Percentiles rank a stretch among this genome's conserved stretches.
phyloP scores from a whole-genome alignment of 1,140 invertebrate species.

The Drosophila punjabiensis region DNA sequence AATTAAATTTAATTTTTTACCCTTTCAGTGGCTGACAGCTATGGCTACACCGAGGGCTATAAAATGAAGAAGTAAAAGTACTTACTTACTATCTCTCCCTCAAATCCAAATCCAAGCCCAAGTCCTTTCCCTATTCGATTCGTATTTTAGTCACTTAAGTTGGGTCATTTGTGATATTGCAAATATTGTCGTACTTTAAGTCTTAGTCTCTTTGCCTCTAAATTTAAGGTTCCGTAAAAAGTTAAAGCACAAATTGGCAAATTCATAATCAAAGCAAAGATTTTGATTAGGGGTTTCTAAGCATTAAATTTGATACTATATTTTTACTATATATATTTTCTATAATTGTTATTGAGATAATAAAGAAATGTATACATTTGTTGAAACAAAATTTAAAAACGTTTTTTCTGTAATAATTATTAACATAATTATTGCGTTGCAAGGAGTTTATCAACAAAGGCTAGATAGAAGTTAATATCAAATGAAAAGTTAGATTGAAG shows the following conservation, averaged over 20 bases:
- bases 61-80: slow-evolving; percentile 65
- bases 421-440: background rate
- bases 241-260: slow-evolving; percentile 5
- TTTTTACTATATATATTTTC: slow-evolving; percentile 38
- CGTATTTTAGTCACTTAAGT: slow-evolving; percentile 71
- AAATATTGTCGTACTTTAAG: slow-evolving; percentile 66
- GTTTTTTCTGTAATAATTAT: background rate
- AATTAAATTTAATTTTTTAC: background rate
- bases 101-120: slow-evolving; percentile 3
- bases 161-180: slow-evolving; percentile 83
- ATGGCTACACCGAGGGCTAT: slow-evolving; percentile 74
- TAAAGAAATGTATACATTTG: slow-evolving; percentile 27
- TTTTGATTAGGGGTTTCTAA: slow-evolving; percentile 49
- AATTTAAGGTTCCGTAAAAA: slow-evolving; percentile 37
- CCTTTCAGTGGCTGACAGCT: slow-evolving; percentile 72
- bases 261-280: slow-evolving; percentile 28
- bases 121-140: slow-evolving; percentile 38
- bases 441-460: no score
- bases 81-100: background rate
- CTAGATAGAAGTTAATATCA: no score
- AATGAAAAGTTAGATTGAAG: background rate
- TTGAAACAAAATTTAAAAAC: background rate
- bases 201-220: slow-evolving; percentile 47
- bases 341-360: slow-evolving; percentile 55
- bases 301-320: slow-evolving; percentile 36